Base-by-base conservation (phyloP, 2,797 vertebrate genomes). In the Myiothlypis chrysogaster region DNA sequence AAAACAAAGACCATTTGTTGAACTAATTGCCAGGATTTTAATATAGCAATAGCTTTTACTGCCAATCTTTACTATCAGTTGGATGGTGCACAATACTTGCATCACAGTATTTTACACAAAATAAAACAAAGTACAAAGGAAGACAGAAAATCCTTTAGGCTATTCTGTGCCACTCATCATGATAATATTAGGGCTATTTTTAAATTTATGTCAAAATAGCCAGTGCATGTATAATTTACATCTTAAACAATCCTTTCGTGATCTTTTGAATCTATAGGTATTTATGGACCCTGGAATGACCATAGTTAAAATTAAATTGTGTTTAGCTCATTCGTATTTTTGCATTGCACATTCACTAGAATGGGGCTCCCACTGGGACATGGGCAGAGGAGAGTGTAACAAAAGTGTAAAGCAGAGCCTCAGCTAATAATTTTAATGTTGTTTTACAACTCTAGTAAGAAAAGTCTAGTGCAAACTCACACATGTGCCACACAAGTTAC, bases 231-330 rank as follows among this genome's bases (percentile, higher is more conserved):
- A 53, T 71, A 44, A 72, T 89, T 91, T 96, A 83, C 64, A 41
- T 94, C 44, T 91, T 86, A 80, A 96, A 81, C 61, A 96, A 94
- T 30, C 6, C 23, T 91, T 88, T 49, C 28, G 13, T 46, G 77
- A 94, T 34, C 87, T 95, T 87, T 32, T 89, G 47, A 80, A 94
- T 81, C 5, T 87, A 50, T 46, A 37, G 23, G 47, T 76, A 84
- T 91, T 69, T 79, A 73, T 78, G 65, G 59, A 90, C 47, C 47
- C 65, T 72, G 59, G 82, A 93, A 93, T 56, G 19, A 95, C 76
- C 78, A 66, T 76, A 81, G 60, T 94, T 93, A 95, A 96, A 97
- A 95, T 95, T 80, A 77, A 75, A 90, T 78, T 85, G 8, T 64
- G 59, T 87, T 96, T 71, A 57, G 44, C 39, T 79, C 66, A 86